Conservation (phyloP, 2,888 invertebrate genomes). For the Caradrina kadenii region DNA sequence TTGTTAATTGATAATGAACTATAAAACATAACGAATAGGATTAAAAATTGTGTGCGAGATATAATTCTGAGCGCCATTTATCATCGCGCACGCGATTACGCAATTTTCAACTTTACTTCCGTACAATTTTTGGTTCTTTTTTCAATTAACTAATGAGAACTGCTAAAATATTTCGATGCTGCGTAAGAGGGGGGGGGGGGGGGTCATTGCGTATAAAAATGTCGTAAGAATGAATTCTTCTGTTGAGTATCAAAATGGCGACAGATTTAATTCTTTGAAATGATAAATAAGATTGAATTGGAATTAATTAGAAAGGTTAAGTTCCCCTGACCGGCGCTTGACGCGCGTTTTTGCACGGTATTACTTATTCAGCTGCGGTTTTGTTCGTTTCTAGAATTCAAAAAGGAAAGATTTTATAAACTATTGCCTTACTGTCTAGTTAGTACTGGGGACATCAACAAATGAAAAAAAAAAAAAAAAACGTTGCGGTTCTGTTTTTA, state of each 20-base stretch:
- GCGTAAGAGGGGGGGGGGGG: not conserved
- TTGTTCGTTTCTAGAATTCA: not conserved
- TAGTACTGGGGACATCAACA: not conserved
- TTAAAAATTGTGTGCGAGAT: too few relatives aligned
- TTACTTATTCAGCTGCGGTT: slow-evolving; percentile 14
- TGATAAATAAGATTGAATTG: slow-evolving; percentile 51
- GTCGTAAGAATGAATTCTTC: slow-evolving; percentile 24
- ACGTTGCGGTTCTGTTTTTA: too few relatives aligned
- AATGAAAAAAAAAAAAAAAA: not conserved
- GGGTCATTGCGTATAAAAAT: not conserved
- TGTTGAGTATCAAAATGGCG: not conserved
- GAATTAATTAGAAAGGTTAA: slow-evolving; percentile 52
- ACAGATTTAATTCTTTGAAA: slow-evolving; percentile 31
- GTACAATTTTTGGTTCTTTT: not conserved
- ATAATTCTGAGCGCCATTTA: too few relatives aligned
- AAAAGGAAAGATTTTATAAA: not conserved
- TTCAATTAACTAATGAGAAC: not conserved
- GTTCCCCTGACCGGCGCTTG: slow-evolving; percentile 29
- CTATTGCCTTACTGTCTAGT: not conserved
- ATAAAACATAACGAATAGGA: too few relatives aligned
- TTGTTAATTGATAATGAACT: too few relatives aligned
- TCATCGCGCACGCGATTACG: not conserved
- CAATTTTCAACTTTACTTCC: not conserved
- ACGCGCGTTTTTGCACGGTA: slow-evolving; percentile 6
- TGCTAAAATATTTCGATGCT: not conserved